phyloP scores from a whole-genome alignment of 37 sponge, comb jelly and placozoan genomes.

The Sycon ciliatum region DNA sequence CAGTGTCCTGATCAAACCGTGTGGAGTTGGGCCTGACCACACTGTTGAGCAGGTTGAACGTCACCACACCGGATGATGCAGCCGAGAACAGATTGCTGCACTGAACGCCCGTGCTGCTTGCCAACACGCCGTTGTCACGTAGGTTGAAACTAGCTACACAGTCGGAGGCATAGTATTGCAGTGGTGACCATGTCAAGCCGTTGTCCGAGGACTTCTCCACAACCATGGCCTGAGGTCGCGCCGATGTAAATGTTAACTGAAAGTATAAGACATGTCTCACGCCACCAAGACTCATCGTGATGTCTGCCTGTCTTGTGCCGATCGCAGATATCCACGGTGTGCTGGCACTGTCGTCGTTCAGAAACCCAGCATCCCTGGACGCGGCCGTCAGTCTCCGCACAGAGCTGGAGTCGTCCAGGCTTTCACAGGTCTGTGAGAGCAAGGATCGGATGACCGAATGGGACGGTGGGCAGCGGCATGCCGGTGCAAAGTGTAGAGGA shows the following conservation, averaged over 20 bases:
- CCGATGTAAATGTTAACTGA: conserved; percentile 37
- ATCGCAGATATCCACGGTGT: conserved; percentile 67
- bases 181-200: conserved; percentile 44
- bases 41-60: no score
- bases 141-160: conserved; percentile 46
- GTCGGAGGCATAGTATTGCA: conserved; percentile 64
- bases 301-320: conserved; percentile 36
- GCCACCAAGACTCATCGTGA: conserved; percentile 43
- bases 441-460: conserved; percentile 28
- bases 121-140: conserved; percentile 32
- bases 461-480: conserved; percentile 53
- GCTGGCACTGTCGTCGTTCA: conserved; percentile 29
- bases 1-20: not conserved
- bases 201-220: conserved; percentile 52
- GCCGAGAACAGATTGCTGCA: conserved; percentile 37
- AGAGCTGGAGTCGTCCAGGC: not conserved
- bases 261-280: conserved; percentile 39
- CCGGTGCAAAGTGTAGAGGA: conserved; percentile 29
- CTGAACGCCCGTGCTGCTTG: conserved; percentile 47
- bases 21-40: conserved; percentile 33
- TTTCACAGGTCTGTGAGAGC: conserved; percentile 20
- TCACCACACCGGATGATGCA: no score
- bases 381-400: conserved; percentile 37
- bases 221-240: conserved; percentile 39
- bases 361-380: conserved; percentile 26